Evolutionary conservation across 2,888 invertebrate genomes (phyloP).

Genomic region (Nysson spinosus): DNA sequence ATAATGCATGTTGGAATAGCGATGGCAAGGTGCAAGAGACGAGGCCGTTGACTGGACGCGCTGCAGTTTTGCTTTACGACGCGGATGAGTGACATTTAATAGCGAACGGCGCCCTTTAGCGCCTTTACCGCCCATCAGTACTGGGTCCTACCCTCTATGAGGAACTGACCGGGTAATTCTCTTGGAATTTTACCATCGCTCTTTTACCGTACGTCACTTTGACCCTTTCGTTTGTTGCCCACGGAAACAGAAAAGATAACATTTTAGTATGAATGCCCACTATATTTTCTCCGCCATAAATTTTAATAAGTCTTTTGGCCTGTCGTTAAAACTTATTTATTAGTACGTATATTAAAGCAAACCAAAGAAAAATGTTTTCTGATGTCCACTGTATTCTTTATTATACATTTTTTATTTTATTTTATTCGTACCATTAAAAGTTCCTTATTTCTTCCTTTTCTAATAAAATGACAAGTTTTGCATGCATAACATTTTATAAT

Average conservation of each 20-base stretch:
- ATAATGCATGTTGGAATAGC: slow-evolving; percentile 54
- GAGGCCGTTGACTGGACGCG: slow-evolving; percentile 62
- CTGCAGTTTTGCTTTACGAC: slow-evolving; percentile 73
- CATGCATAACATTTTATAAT: too few species aligned
- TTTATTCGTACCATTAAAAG: too few species aligned
- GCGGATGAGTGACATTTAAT: slow-evolving; percentile 73
- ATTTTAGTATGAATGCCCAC: background rate
- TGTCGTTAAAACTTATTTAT: too few species aligned
- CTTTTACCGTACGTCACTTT: slow-evolving; percentile 15
- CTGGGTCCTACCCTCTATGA: slow-evolving; percentile 27
- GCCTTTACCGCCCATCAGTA: slow-evolving; percentile 56
- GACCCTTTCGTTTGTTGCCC: background rate
- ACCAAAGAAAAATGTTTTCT: too few species aligned
- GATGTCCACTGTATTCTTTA: too few species aligned
- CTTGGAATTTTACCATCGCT: slow-evolving; percentile 41
- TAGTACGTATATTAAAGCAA: too few species aligned
- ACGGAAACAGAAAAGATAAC: background rate
- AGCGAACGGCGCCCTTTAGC: slow-evolving; percentile 69
- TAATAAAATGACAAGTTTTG: too few species aligned
- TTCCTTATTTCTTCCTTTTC: too few species aligned
- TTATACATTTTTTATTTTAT: too few species aligned
- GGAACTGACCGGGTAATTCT: slow-evolving; percentile 45
- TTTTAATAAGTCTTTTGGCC: too few species aligned
- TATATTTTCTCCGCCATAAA: too few species aligned
- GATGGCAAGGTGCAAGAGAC: slow-evolving; percentile 52